Percentiles rank a stretch among this genome's conserved stretches.
Evolutionary conservation across 2,888 invertebrate species (phyloP).

Genomic region (Cantharis nigra): DNA sequence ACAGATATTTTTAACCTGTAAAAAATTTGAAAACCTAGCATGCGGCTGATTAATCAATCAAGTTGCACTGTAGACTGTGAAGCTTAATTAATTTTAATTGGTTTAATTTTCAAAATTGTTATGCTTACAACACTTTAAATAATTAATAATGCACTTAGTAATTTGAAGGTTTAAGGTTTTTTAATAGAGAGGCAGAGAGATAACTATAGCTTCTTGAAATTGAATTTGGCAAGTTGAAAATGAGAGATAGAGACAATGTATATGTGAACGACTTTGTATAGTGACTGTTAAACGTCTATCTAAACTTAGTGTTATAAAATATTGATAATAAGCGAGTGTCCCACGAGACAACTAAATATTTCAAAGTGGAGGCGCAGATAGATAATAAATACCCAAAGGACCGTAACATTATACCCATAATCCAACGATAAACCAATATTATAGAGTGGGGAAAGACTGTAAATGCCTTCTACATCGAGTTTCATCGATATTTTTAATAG

Average conservation of each 20-base stretch:
- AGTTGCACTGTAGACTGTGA: no score
- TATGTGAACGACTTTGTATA: background rate
- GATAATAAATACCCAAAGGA: constrained; percentile 28
- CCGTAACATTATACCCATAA: constrained; percentile 17
- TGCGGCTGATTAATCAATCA: no score
- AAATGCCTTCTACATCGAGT: constrained; percentile 26
- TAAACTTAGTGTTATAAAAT: constrained; percentile 15
- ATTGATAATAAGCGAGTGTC: constrained; percentile 26
- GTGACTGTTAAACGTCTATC: background rate
- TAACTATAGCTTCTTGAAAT: background rate
- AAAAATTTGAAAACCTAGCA: no score
- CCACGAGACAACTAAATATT: constrained; percentile 19
- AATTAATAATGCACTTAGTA: background rate
- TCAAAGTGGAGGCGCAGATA: constrained; percentile 23
- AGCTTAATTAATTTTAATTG: no score
- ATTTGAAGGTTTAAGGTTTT: background rate
- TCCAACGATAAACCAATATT: constrained; percentile 28
- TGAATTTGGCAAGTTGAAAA: background rate
- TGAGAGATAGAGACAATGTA: background rate
- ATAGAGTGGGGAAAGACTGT: constrained; percentile 18
- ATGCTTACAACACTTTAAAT: background rate
- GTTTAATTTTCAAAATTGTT: no score
- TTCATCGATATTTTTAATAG: constrained; percentile 25
- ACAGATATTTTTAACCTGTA: no score
- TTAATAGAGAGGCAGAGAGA: background rate